A percentile compares a stretch with the other conserved stretches of the same genome.
Conservation (phyloP, 1,140 invertebrate genomes). For the Battus philenor region DNA sequence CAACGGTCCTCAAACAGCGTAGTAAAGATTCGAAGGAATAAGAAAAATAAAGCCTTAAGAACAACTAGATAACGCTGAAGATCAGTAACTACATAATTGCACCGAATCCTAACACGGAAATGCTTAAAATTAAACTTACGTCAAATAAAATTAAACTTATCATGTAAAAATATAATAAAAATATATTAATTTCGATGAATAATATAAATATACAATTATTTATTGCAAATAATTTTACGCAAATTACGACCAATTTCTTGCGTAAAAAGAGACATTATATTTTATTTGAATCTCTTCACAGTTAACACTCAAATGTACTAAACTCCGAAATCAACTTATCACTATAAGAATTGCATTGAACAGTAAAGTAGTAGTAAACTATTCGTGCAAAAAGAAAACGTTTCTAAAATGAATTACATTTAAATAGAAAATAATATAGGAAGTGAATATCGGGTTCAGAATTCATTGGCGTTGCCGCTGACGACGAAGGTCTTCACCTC, state of each 20-base stretch:
- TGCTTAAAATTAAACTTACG: slow-evolving; percentile 41
- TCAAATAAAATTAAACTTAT: slow-evolving; percentile 28
- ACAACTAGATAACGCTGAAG: slow-evolving; percentile 34
- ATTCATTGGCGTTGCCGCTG: slow-evolving; percentile 43
- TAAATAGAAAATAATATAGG: slow-evolving; percentile 18
- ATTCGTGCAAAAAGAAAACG: slow-evolving; percentile 30
- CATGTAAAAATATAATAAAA: slow-evolving; percentile 33
- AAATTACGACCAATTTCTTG: background rate
- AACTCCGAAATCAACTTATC: slow-evolving; percentile 14
- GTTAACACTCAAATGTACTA: background rate
- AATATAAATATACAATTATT: slow-evolving; percentile 49
- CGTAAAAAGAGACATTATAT: background rate
- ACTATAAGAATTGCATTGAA: slow-evolving; percentile 43
- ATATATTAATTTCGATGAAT: slow-evolving; percentile 57
- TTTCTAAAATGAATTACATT: slow-evolving; percentile 16
- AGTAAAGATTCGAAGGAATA: slow-evolving; percentile 24
- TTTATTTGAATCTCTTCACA: slow-evolving; percentile 1
- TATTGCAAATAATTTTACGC: slow-evolving; percentile 28
- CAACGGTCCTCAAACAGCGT: slow-evolving; percentile 19
- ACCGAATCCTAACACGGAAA: slow-evolving; percentile 57
- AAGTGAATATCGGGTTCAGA: slow-evolving; percentile 25
- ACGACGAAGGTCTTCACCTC: slow-evolving; percentile 63
- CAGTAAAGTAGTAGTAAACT: slow-evolving; percentile 29
- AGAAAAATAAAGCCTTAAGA: slow-evolving; percentile 29
- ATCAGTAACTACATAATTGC: slow-evolving; percentile 60